A percentile compares a stretch with the other conserved stretches of the same genome.
phyloP scores from a whole-genome alignment of 2,888 invertebrate genomes.

The Sisyra nigra region DNA sequence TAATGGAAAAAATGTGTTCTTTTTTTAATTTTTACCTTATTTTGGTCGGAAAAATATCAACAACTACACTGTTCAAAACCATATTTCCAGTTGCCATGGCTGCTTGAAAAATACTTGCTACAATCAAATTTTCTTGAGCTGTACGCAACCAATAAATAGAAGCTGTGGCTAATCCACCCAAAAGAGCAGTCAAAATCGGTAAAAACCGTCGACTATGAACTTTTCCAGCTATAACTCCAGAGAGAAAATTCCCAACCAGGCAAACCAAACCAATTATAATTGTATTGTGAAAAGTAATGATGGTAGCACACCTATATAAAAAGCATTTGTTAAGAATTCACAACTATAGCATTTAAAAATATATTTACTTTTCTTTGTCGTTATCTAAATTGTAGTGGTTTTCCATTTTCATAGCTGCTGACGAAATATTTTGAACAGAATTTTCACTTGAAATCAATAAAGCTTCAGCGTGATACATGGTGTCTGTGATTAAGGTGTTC shows the following conservation, averaged over 20 bases:
- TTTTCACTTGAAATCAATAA: too few relatives aligned
- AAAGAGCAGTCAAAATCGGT: neutral
- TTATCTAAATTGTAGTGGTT: too few relatives aligned
- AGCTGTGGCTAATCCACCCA: slow-evolving; percentile 37
- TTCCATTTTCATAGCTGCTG: too few relatives aligned
- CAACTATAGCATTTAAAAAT: too few relatives aligned
- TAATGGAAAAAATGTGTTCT: neutral
- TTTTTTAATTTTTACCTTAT: slow-evolving; percentile 12
- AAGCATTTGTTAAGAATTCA: too few relatives aligned
- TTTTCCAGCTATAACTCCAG: slow-evolving; percentile 25
- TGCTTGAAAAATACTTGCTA: slow-evolving; percentile 33
- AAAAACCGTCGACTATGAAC: neutral
- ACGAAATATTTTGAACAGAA: too few relatives aligned
- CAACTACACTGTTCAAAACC: slow-evolving; percentile 22
- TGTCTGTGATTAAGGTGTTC: too few relatives aligned
- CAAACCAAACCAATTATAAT: slow-evolving; percentile 49
- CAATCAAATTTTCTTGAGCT: slow-evolving; percentile 38
- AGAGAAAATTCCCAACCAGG: slow-evolving; percentile 43
- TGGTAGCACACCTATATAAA: too few relatives aligned
- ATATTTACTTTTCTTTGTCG: too few relatives aligned
- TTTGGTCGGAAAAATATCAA: slow-evolving; percentile 24
- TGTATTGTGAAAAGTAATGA: slow-evolving; percentile 39
- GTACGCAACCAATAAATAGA: slow-evolving; percentile 40
- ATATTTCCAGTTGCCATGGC: slow-evolving; percentile 31
- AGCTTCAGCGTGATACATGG: too few relatives aligned